Evolutionary conservation across 2,113 vertebrate genomes (phyloP), one percentile per base, ranked within the genome.

Genomic region (Serilophus lunatus): DNA sequence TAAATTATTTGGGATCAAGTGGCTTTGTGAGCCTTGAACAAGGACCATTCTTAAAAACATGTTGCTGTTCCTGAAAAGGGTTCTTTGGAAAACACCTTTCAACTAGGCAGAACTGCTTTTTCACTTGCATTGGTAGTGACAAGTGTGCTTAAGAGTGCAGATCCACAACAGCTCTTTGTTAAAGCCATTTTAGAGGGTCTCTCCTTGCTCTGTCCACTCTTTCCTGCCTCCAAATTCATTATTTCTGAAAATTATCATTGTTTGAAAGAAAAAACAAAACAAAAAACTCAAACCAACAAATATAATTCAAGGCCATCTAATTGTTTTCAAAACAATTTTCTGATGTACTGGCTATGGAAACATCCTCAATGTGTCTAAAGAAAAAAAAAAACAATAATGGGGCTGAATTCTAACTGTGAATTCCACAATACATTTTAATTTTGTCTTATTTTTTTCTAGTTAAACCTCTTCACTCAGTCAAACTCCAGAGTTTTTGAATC

Each of bases 381-480:
- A 33, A 65, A 80, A 87, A 75, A 65, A 94, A 82, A 56, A 75
- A n/a, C 13, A 44, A 44, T 44, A 15, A 61, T 35, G 2, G 20
- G 82, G 9, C 22, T 68, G 71, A 87, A 68, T 90, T 93, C 26
- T 93, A 81, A 42, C 54, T 84, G 49, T 92, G 26, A 82, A 81
- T 96, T 94, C 71, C 33, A 51, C 76, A 81, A 79, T 83, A 33
- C 74, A 79, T 95, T 95, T 95, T 95, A 68, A 93, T 97, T 96
- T 96, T 96, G 81, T 91, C 96, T 97, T 97, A 72, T 97, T 98
- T 96, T 91, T 96, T 98, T 96, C 66, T 97, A 99, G 98, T 97
- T 99, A 96, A 98, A 98, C 95, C 98, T 99, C 68, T 98, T 99
- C 97, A 98, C 98, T 92, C 98, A 99, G 93, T 98, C 98, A 0